Percentiles rank a stretch among this genome's conserved stretches.
These are phyloP conservation scores for Carpatolechia fugitivella DNA, from an alignment of 2,888 invertebrate species.

Conservation along the genomic window DNA sequence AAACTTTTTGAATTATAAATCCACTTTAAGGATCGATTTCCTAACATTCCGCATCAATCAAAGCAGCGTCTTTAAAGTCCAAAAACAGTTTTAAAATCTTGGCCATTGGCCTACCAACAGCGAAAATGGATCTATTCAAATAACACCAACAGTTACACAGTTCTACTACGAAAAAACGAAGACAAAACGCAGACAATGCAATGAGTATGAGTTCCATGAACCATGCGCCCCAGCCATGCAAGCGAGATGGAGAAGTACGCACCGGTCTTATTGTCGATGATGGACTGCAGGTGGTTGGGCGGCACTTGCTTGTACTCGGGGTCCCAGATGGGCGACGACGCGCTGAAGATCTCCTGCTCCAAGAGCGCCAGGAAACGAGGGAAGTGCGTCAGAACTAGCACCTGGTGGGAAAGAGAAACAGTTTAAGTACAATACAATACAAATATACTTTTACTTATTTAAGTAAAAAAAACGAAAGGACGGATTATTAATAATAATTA, in stretches of 20 bases:
- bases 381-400: constrained; percentile 91
- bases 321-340: constrained; percentile 96
- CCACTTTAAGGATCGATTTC: too few relatives aligned
- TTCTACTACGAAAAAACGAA: too few relatives aligned
- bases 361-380: constrained; percentile 94
- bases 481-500: too few relatives aligned
- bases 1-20: too few relatives aligned
- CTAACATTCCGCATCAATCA: too few relatives aligned
- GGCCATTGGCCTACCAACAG: too few relatives aligned
- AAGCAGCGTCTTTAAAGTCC: too few relatives aligned
- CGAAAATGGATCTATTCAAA: too few relatives aligned
- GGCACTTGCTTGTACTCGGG: constrained; percentile 89
- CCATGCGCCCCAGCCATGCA: not conserved
- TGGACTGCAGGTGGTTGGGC: constrained; percentile 82
- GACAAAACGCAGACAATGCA: not conserved
- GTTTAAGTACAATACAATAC: not conserved
- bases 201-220: not conserved
- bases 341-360: constrained; percentile 92
- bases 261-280: constrained; percentile 79
- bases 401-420: constrained; percentile 38
- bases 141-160: too few relatives aligned
- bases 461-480: not conserved
- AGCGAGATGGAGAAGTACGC: constrained; percentile 25
- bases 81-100: too few relatives aligned
- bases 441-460: not conserved